Conservation (phyloP, 2,888 invertebrate species). For the Lasioglossum marginatum region DNA sequence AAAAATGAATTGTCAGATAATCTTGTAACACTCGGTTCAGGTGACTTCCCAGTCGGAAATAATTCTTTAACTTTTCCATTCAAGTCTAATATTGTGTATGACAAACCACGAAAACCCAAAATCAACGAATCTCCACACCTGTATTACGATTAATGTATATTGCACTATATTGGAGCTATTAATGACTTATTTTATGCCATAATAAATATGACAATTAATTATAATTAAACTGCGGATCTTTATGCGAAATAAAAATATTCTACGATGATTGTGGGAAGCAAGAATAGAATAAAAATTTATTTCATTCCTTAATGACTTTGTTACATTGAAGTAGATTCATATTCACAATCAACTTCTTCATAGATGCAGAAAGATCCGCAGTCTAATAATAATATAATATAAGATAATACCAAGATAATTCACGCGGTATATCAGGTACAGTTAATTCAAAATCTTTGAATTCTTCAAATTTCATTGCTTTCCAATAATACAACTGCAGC, state of each 20-base stretch:
- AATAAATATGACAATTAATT: too few species aligned
- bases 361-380: too few species aligned
- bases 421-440: conserved; percentile 86
- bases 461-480: conserved; percentile 92
- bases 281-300: too few species aligned
- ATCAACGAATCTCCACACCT: conserved; percentile 82
- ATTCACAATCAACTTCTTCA: too few species aligned
- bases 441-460: conserved; percentile 86
- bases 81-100: conserved; percentile 81
- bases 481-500: conserved; percentile 95
- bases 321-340: too few species aligned
- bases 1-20: conserved; percentile 91
- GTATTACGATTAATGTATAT: conserved; percentile 1
- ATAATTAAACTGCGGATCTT: too few species aligned
- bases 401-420: conserved; percentile 77
- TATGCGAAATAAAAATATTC: too few species aligned
- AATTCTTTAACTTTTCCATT: conserved; percentile 91
- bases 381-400: too few species aligned
- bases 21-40: conserved; percentile 93
- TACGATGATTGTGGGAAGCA: too few species aligned
- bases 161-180: too few species aligned
- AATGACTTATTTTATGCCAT: too few species aligned
- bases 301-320: too few species aligned
- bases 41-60: conserved; percentile 93
- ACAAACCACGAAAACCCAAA: conserved; percentile 82